Evolutionary conservation across 2,113 vertebrate genomes (phyloP), one percentile per base, ranked within the genome.

Genomic region (Seriola rivoliana): DNA sequence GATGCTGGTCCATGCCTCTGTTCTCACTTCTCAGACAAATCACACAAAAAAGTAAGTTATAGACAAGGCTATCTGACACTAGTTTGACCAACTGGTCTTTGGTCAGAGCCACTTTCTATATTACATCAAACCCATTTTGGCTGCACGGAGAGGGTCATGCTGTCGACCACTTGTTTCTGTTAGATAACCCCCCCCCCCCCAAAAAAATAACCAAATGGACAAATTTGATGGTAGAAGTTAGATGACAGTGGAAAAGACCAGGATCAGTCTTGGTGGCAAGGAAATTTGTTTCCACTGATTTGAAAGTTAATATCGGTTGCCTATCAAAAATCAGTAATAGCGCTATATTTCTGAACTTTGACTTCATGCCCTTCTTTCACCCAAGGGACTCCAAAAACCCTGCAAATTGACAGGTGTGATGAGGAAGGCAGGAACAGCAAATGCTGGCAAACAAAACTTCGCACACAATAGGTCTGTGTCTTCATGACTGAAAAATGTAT

Each of bases 1-100:
- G 83, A 88, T 79, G 64, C 81, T 86, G 90, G 82, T 86, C 87
- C 38, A 3, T 44, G 21, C 63, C 82, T 73, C 84, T 70, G 72
- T 25, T n/a, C 25, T 62, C 60, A 66, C 57, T 55, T 64, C 40
- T 52, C 38, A 75, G 29, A 32, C 25, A 66, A 60, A 75, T 36
- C 21, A 63, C 21, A 16, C n/a, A 19, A 54, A 17, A 59, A 67
- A 42, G 65, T 4, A 17, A 42, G 13, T 29, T 34, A 48, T 3
- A 60, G n/a, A 71, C 1, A 0, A 55, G 13, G 38, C 25, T 29
- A 29, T 1, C 13, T 46, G 50, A 68, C 14, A 42, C 44, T 12
- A 42, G 9, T 29, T 7, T 16, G 25, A 32, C 62, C 7, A 42
- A 32, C n/a, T 2, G 19, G 21, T 13, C 13, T n/a, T 44, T 65